Evolutionary conservation across 2,113 vertebrate species (phyloP), one percentile per base, ranked within the genome.

Genomic region (Micromys minutus): DNA sequence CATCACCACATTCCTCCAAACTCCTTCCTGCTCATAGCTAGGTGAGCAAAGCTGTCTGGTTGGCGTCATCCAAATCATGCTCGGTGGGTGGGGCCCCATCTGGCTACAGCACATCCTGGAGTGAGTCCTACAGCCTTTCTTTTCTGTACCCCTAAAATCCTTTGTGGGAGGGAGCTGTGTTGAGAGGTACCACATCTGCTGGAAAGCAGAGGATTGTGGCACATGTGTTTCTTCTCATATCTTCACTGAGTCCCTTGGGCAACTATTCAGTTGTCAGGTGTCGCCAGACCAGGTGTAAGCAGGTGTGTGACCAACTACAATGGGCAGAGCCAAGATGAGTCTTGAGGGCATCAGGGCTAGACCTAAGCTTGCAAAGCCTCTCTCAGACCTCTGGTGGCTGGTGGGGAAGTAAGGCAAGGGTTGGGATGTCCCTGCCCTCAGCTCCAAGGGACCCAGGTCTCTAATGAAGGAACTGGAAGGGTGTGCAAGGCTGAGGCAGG

Each of bases 1-100:
- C 8, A 0, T n/a, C 7, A 50, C 0, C 12, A 9, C 50, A 71
- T 45, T 15, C 4, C 47, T 52, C 31, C n/a, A 34, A 0, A 34
- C 36, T 61, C 55, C 42, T 39, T 11, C 36, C 61, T 74, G 65
- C 16, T 0, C 3, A 0, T 50, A 50, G 47, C 61, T 36, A 11
- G 22, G 24, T 29, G 2, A 84, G 63, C 71, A 61, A 42, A 36
- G 24, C 65, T 11, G 1, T 45, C 83, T 74, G 71, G 59, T 57
- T 88, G 90, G 50, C 9, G 57, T 79, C 16, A 57, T 52, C 52
- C 29, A 39, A 26, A 26, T 92, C 55, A 29, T 17, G 10, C 31
- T 26, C 84, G 31, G 17, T 24, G 77, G 45, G 57, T 71, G 71
- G 42, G 45, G 85, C 69, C 61, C 36, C 63, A 55, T 8, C 34